These are phyloP conservation scores for Drosophila neutralis DNA, from an alignment of 2,888 invertebrate species.

Conservation along the genomic window DNA sequence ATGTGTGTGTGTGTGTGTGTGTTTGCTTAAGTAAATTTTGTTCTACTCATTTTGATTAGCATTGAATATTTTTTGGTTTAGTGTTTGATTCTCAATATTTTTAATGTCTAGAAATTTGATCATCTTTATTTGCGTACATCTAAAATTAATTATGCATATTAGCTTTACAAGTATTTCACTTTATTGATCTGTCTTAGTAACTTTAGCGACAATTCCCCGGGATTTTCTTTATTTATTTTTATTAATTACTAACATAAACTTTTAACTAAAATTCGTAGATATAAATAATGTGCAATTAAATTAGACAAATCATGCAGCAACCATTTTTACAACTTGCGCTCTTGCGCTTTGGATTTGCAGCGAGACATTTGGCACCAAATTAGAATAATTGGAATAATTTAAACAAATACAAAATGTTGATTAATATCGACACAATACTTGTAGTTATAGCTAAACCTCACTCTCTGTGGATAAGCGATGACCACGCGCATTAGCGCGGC, in stretches of 20 bases:
- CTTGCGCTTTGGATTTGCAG: conserved; percentile 64
- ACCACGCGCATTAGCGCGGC: conserved; percentile 38
- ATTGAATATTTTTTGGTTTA: conserved; percentile 63
- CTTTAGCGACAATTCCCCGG: conserved; percentile 70
- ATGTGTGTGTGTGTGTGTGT: conserved; percentile 19
- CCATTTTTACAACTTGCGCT: conserved; percentile 58
- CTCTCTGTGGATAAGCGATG: conserved; percentile 43
- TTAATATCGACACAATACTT: conserved; percentile 53
- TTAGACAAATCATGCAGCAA: conserved; percentile 49
- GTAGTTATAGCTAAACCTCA: conserved; percentile 27
- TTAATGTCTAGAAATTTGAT: conserved; percentile 27
- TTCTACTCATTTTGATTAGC: conserved; percentile 59
- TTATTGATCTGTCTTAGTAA: conserved; percentile 65
- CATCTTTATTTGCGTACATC: conserved; percentile 19
- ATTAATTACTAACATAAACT: conserved; percentile 19
- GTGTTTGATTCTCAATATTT: conserved; percentile 59
- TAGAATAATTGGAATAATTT: conserved; percentile 42
- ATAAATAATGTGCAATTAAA: conserved; percentile 28
- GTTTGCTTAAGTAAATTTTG: conserved; percentile 27
- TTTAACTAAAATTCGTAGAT: conserved; percentile 18
- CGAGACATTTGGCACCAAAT: conserved; percentile 67
- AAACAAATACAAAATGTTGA: conserved; percentile 23
- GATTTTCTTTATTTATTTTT: conserved; percentile 7
- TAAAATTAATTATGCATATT: conserved; percentile 24
- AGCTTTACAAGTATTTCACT: conserved; percentile 33